phyloP scores from a whole-genome alignment of 2,113 vertebrate species.

The Chaetodon auriga region DNA sequence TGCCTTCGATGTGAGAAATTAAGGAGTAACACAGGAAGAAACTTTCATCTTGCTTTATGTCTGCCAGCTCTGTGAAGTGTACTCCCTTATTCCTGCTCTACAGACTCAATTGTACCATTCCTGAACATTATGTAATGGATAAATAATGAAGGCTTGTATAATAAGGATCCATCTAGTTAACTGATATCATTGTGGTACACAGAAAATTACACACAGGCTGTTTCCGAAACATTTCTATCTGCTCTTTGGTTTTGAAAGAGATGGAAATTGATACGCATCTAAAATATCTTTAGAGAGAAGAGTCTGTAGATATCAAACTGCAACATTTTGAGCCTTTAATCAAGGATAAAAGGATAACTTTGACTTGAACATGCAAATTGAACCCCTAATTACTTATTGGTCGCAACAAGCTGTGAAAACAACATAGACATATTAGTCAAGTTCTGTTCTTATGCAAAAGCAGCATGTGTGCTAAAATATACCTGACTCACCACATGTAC shows the following conservation, averaged over 20 bases:
- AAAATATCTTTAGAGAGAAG: not conserved
- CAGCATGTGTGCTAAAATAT: not conserved
- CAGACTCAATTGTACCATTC: not conserved
- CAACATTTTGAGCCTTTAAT: not conserved
- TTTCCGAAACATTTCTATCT: not conserved
- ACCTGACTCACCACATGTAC: not conserved
- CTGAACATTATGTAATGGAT: conserved; percentile 10
- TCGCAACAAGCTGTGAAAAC: not conserved
- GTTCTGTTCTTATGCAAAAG: no score
- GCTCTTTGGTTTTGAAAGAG: not conserved
- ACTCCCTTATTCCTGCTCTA: not conserved
- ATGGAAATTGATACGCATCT: not conserved
- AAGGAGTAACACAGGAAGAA: conserved; percentile 21
- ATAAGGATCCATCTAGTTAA: not conserved
- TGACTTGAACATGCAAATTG: not conserved
- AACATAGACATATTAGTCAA: no score
- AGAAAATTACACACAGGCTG: not conserved
- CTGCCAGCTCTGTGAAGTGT: conserved; percentile 23
- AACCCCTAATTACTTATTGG: not conserved
- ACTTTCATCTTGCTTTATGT: conserved; percentile 32
- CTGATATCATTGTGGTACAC: not conserved
- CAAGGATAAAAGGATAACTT: not conserved
- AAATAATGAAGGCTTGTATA: conserved; percentile 5
- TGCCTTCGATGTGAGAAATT: conserved; percentile 42
- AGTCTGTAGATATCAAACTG: not conserved